A percentile compares a stretch with the other conserved stretches of the same genome.
These are phyloP conservation scores for Lingula anatina DNA, from an alignment of 2,888 invertebrate genomes.

Conservation along the genomic window DNA sequence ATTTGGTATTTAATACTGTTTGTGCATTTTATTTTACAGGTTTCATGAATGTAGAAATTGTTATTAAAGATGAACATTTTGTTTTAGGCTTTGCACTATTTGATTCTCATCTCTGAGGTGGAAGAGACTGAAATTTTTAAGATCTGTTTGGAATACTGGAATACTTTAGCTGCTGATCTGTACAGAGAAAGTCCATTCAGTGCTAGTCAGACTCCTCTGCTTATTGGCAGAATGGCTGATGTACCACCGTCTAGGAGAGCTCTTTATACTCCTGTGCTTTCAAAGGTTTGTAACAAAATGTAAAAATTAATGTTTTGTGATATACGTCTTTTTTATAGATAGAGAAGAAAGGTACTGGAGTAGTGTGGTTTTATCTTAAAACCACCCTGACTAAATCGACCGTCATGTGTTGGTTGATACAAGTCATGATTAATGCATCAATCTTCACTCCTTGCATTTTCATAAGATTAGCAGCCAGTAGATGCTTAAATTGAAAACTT, in stretches of 20 bases:
- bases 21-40: too few species aligned
- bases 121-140: conserved; percentile 99
- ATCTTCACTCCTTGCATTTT: too few species aligned
- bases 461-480: too few species aligned
- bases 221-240: conserved; percentile 38
- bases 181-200: conserved; percentile 81
- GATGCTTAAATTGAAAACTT: too few species aligned
- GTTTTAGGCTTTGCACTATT: conserved; percentile 50
- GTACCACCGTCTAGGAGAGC: conserved; percentile 47
- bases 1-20: too few species aligned
- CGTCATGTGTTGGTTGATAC: too few species aligned
- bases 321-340: background rate
- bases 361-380: background rate
- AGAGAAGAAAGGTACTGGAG: background rate
- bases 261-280: conserved; percentile 52
- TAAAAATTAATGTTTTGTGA: too few species aligned
- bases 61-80: too few species aligned
- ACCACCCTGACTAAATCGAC: too few species aligned
- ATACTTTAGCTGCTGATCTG: conserved; percentile 82
- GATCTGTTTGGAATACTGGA: conserved; percentile 99
- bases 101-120: conserved; percentile 73
- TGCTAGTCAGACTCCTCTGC: conserved; percentile 48
- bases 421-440: too few species aligned
- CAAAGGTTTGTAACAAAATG: conserved; percentile 47
- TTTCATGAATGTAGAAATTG: too few species aligned